phyloP scores from a whole-genome alignment of 2,888 invertebrate genomes.

The Atrina japonica region DNA sequence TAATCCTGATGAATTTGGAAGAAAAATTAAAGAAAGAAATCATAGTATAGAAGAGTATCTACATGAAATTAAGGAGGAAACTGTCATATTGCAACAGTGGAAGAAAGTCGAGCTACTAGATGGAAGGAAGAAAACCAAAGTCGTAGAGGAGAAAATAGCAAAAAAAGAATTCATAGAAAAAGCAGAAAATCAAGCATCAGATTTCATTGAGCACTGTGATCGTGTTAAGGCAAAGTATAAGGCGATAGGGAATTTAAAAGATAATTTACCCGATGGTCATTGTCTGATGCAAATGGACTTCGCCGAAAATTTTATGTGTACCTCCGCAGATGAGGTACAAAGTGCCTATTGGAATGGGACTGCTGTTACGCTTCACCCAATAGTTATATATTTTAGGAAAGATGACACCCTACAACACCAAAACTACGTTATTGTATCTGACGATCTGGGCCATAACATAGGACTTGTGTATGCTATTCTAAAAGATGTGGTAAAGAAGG shows the following conservation, averaged over 20 bases:
- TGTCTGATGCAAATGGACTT: slow-evolving; percentile 53
- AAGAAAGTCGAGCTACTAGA: slow-evolving; percentile 31
- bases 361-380: slow-evolving; percentile 50
- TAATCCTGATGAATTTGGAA: slow-evolving; percentile 33
- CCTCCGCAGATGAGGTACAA: slow-evolving; percentile 43
- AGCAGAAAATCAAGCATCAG: slow-evolving; percentile 12
- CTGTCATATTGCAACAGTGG: slow-evolving; percentile 28
- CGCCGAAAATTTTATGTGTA: slow-evolving; percentile 47
- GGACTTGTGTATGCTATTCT: slow-evolving; percentile 35
- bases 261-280: slow-evolving; percentile 37
- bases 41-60: too few relatives aligned
- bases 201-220: slow-evolving; percentile 38
- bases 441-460: slow-evolving; percentile 43
- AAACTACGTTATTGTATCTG: slow-evolving; percentile 45
- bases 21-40: neutral
- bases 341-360: slow-evolving; percentile 51
- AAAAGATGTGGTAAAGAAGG: slow-evolving; percentile 33
- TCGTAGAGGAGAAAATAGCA: slow-evolving; percentile 18
- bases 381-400: slow-evolving; percentile 39
- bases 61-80: slow-evolving; percentile 16
- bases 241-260: slow-evolving; percentile 21
- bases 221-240: slow-evolving; percentile 1
- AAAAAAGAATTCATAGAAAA: slow-evolving; percentile 25
- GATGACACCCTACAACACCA: slow-evolving; percentile 13
- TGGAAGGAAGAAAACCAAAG: slow-evolving; percentile 36